Evolutionary conservation across 2,113 vertebrate genomes (phyloP), one percentile per base, ranked within the genome.

Genomic region (Echinops telfairi): DNA sequence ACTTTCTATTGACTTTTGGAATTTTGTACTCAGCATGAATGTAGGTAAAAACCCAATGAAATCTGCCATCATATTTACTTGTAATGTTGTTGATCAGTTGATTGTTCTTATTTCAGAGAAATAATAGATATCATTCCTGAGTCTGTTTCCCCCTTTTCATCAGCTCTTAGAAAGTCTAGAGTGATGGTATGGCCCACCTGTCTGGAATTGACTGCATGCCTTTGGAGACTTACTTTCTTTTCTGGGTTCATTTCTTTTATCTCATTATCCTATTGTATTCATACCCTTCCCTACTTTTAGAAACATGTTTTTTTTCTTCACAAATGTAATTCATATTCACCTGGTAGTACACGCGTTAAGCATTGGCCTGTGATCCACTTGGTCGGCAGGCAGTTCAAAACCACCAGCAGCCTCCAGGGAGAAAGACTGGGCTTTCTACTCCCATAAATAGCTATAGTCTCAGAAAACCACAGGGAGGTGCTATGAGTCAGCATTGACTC

Each of bases 191-290:
- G 20, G 53, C 53, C 22, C 19, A 64, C 25, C 77, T 57, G 7
- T 58, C 70, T 17, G 75, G 40, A 96, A n/a, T 31, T 79, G 40
- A 75, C 0, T 73, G 22, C n/a, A 36, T 47, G 16, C 20, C 57
- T 87, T 89, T 87, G 83, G 38, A 93, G 40, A 73, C 83, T 57
- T 80, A 75, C 73, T 64, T 15, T 86, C n/a, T 85, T 75, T 73
- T 86, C 29, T 38, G 89, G 29, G 53, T 87, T 96, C 47, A 76
- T 90, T 93, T 80, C 87, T 73, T 23, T 36, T 83, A 2, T 79
- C 23, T 53, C 68, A 75, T 86, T 88, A 83, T 94, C 70, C 29
- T 11, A 9, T 62, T 75, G 27, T 84, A 88, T 22, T 93, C 33
- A 75, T 85, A 88, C 92, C 70, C 58, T 82, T 79, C 66, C 16